A percentile compares a stretch with the other conserved stretches of the same genome.
These are phyloP conservation scores for Phytoseiulus persimilis DNA, from an alignment of 2,888 invertebrate genomes.

Conservation along the genomic window DNA sequence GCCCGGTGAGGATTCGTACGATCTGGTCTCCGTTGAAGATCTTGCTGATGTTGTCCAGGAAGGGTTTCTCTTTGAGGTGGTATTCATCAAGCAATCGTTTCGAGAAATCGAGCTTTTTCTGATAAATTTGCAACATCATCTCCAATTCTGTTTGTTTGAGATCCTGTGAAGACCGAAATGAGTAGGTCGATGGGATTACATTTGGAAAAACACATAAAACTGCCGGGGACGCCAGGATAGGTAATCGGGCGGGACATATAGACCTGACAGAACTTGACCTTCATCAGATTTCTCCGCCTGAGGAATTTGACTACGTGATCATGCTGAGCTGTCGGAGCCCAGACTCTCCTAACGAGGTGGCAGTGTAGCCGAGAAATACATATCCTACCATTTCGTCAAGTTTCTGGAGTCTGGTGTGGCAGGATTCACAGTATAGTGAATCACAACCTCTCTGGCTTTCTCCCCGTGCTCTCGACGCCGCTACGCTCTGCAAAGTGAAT, in stretches of 20 bases:
- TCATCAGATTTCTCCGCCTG: too few relatives aligned
- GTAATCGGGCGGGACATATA: too few relatives aligned
- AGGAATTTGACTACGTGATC: too few relatives aligned
- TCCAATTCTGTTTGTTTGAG: constrained; percentile 26
- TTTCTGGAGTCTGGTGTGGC: constrained; percentile 7
- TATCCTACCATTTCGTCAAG: not conserved
- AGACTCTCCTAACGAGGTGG: too few relatives aligned
- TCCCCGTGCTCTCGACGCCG: not conserved
- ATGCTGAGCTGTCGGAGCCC: too few relatives aligned
- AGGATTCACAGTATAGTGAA: not conserved
- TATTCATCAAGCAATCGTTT: constrained; percentile 31
- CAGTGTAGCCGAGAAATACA: too few relatives aligned
- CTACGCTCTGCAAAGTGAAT: not conserved
- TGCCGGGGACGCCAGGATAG: too few relatives aligned
- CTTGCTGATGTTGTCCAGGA: constrained; percentile 22
- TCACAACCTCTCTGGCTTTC: constrained; percentile 13
- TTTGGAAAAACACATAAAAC: not conserved
- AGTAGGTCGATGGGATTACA: too few relatives aligned
- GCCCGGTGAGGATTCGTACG: constrained; percentile 20
- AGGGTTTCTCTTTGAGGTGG: constrained; percentile 17
- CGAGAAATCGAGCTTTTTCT: constrained; percentile 28
- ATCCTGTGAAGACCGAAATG: not conserved
- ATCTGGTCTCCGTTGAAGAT: constrained; percentile 32
- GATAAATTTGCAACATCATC: constrained; percentile 31
- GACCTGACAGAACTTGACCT: too few relatives aligned